Evolutionary conservation across 2,888 invertebrate genomes (phyloP), one percentile per base, ranked within the genome.

Genomic region (Apodemia mormo): DNA sequence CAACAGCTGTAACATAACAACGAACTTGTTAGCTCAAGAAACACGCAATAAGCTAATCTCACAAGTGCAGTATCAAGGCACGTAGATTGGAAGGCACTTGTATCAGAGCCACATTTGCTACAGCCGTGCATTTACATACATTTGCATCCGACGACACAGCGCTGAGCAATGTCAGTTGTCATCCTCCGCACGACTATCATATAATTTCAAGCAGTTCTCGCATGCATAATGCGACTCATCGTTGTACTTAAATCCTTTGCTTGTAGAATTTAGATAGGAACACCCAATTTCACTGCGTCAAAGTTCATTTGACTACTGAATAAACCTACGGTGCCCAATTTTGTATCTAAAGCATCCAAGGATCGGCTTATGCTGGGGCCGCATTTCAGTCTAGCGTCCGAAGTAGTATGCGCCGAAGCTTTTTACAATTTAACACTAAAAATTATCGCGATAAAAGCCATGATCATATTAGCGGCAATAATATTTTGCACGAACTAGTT

Each of bases 91-190:
- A 56, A 54, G 67, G 54, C 54, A 37, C 29, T 40, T 66, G 66
- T 43, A 14, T 37, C 52, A 14, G 45, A 45, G 65, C 5, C 68
- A 69, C 69, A 64, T 61, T 40, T 43, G 69, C 49, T 22, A 43
- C 58, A 10, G 29, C 30, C 58, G 30, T 22, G 9, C 22, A 74
- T 75, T 75, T 75, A 33, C 33, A 33, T 33, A 33, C 33, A 33
- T 33, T 33, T 33, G 33, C 33, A 33, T 33, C 33, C 33, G 33
- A 33, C 33, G 33, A 33, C 33, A 33, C 45, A 9, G 22, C 66
- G 66, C 66, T 64, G 65, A 65, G 65, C 65, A 65, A 65, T 33
- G 65, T 65, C 65, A 40, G 33, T 65, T 65, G 65, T 22, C 65
- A 65, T 49, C 22, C 58, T 64, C 67, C 40, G 43, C 40, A 58